A percentile compares a stretch with the other conserved stretches of the same genome.
phyloP scores from a whole-genome alignment of 2,888 invertebrate species.

The Tanaodytes sp. region DNA sequence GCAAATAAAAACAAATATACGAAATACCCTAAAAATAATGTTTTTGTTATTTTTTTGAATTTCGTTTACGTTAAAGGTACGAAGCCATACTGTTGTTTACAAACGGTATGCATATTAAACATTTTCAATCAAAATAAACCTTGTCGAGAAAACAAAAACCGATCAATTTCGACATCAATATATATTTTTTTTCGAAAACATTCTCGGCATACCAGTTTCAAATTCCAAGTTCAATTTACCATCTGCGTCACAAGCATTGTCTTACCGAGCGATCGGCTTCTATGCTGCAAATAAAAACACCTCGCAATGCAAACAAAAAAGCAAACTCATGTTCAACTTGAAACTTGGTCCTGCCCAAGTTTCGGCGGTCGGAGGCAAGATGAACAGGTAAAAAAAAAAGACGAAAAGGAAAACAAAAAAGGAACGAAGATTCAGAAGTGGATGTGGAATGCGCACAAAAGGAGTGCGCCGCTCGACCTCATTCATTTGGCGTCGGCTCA shows the following conservation, averaged over 20 bases:
- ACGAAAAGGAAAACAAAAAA: not conserved
- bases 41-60: no score
- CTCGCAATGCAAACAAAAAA: slow-evolving; percentile 20
- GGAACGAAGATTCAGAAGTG: slow-evolving; percentile 27
- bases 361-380: slow-evolving; percentile 13
- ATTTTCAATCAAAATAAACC: no score
- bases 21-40: no score
- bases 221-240: not conserved
- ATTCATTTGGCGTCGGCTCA: slow-evolving; percentile 67
- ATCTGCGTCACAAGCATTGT: slow-evolving; percentile 11
- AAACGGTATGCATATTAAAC: no score
- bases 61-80: no score
- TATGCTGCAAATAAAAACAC: slow-evolving; percentile 22
- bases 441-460: slow-evolving; percentile 69
- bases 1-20: no score
- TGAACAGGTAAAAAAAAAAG: not conserved
- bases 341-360: slow-evolving; percentile 25
- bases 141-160: no score
- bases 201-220: not conserved
- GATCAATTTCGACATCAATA: no score
- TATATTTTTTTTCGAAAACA: no score
- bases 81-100: no score
- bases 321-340: slow-evolving; percentile 28
- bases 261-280: slow-evolving; percentile 9
- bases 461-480: slow-evolving; percentile 64